A percentile compares a stretch with the other conserved stretches of the same genome.
Evolutionary conservation across 2,888 invertebrate species (phyloP).

Genomic region (Criorhina ranunculi): DNA sequence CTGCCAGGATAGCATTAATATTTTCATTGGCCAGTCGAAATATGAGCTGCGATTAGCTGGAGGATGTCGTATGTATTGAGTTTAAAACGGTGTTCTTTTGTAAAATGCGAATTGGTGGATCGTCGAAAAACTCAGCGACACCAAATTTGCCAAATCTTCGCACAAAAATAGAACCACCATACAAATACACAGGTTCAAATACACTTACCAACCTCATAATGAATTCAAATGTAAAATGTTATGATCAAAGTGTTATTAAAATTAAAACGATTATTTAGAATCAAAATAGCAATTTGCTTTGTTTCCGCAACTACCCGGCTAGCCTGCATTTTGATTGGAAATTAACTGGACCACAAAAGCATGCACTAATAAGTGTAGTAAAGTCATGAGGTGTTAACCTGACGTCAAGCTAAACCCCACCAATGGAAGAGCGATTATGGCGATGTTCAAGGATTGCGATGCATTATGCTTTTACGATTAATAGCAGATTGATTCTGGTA

Average conservation of each 20-base stretch:
- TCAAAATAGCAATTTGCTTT: constrained; percentile 31
- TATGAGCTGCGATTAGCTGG: too few relatives aligned
- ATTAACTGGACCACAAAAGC: constrained; percentile 59
- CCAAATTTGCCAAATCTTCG: too few relatives aligned
- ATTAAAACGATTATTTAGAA: constrained; percentile 25
- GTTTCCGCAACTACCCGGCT: not conserved
- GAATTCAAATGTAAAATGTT: not conserved
- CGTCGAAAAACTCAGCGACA: too few relatives aligned
- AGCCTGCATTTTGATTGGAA: constrained; percentile 54
- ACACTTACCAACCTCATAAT: too few relatives aligned
- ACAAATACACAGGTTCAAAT: too few relatives aligned
- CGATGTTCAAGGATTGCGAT: not conserved
- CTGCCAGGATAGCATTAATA: too few relatives aligned
- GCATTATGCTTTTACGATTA: constrained; percentile 33
- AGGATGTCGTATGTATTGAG: too few relatives aligned
- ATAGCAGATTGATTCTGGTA: constrained; percentile 46
- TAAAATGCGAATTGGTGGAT: too few relatives aligned
- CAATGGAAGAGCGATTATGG: not conserved
- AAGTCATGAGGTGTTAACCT: constrained; percentile 50
- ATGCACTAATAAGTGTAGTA: constrained; percentile 36
- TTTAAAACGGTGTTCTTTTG: too few relatives aligned
- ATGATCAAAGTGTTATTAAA: constrained; percentile 27
- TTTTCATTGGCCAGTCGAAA: too few relatives aligned
- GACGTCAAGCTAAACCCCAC: constrained; percentile 28
- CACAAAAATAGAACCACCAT: too few relatives aligned